These are phyloP conservation scores for Drosophila baimaii DNA, from an alignment of 1,140 invertebrate genomes.

Conservation along the genomic window DNA sequence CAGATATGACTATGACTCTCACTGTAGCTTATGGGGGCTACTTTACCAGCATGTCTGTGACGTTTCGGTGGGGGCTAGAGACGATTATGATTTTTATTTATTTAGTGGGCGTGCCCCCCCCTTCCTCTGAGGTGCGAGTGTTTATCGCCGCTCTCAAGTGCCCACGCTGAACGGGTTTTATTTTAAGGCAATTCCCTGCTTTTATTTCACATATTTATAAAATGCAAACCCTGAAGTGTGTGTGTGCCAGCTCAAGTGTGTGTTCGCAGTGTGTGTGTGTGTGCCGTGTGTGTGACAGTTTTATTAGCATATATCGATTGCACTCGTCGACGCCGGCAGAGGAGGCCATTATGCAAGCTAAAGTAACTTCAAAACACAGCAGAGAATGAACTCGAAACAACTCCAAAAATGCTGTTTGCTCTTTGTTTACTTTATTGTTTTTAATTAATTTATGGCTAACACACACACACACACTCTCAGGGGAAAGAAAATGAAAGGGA, in stretches of 20 bases:
- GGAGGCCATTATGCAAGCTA: conserved; percentile 54
- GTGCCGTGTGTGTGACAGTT: conserved; percentile 38
- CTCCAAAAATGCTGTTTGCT: conserved; percentile 21
- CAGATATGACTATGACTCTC: too few species aligned
- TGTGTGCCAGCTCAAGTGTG: conserved; percentile 3
- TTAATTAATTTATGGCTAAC: conserved; percentile 54
- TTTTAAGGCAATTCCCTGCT: conserved; percentile 14
- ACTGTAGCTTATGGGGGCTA: background rate
- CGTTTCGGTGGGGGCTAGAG: conserved; percentile 15
- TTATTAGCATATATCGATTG: conserved; percentile 65
- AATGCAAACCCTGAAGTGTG: conserved; percentile 23
- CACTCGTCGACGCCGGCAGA: conserved; percentile 10
- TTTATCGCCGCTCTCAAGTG: conserved; percentile 28
- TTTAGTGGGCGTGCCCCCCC: background rate
- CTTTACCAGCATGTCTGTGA: conserved; percentile 16
- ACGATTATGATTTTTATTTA: conserved; percentile 29
- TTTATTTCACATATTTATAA: conserved; percentile 19
- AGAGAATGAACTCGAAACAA: conserved; percentile 9
- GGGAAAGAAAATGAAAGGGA: conserved; percentile 6
- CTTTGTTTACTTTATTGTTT: conserved; percentile 39
- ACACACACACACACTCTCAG: conserved; percentile 1
- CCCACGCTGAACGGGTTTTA: conserved; percentile 13
- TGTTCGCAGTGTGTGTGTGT: too few species aligned
- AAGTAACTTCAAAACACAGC: conserved; percentile 43
- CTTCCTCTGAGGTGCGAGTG: background rate